Evolutionary conservation across 2,113 vertebrate genomes (phyloP), one percentile per base, ranked within the genome.

Genomic region (Tupaia tana): DNA sequence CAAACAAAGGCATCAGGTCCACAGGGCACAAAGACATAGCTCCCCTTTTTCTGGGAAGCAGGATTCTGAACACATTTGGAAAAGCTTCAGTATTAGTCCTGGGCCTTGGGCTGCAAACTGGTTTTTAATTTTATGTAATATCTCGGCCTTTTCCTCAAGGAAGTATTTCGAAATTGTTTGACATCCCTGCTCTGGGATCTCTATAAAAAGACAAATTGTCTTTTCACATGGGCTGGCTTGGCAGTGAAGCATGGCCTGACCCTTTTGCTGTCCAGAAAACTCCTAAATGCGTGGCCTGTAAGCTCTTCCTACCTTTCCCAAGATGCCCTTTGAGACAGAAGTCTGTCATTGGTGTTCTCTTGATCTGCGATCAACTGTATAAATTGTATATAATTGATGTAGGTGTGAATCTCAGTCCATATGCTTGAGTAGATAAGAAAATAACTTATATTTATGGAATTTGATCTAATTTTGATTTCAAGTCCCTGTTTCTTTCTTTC

Each of bases 141-240:
- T 75, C 59, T 96, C 87, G 95, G 94, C 69, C 54, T 58, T 52
- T 90, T 85, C 31, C n/a, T 80, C 64, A 59, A 83, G 91, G 86
- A 89, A 95, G 91, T 64, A 61, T 97, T 97, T 95, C 1, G 69
- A 91, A 97, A 96, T 63, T 52, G 67, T 85, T 94, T 90, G 93
- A 79, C 18, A 13, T 94, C 81, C 77, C 20, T 54, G 43, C 67
- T 91, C 81, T 90, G 95, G 88, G 95, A 79, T 69, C 71, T 66
- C 93, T 61, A 71, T 52, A 91, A 73, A 94, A 93, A 97, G 86
- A 95, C 90, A 94, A 70, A 52, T 16, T 70, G 80, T 96, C 93
- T 95, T 96, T 95, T 96, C 70, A 18, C 58, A n/a, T 4, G 71
- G 63, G 89, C 34, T 91, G 80, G n/a, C 80, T 95, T 94, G 93